Evolutionary conservation across 2,113 vertebrate genomes (phyloP), one percentile per base, ranked within the genome.

Genomic region (Opisthocomus hoazin): DNA sequence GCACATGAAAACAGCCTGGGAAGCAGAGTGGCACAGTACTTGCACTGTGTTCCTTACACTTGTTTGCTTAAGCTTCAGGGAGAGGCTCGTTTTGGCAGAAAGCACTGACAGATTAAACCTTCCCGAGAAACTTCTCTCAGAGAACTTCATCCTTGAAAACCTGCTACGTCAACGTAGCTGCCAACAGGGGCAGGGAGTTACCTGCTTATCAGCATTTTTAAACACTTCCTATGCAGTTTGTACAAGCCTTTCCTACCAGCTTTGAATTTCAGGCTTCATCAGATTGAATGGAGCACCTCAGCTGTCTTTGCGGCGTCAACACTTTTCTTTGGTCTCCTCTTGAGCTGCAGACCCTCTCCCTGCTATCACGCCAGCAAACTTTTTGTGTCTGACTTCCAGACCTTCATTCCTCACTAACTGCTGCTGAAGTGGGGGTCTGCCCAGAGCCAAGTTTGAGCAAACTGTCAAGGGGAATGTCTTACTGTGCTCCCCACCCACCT

Each of bases 221-320:
- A 95, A 71, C 46, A 69, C 77, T 89, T 93, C 24, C 56, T 53
- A 2, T 71, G 86, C 65, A 90, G 60, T 94, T 97, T 82, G 27
- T 11, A 70, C 36, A 21, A 81, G 43, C 43, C 51, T 84, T 80
- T 63, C 60, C 22, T 14, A 57, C 22, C 36, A 79, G 73, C 76
- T 93, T 91, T 81, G 80, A 84, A 87, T 92, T 95, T 96, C 94
- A 96, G 54, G 73, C 80, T 90, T 89, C 90, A 71, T 84, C 43
- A 75, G 83, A 45, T 82, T 93, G 75, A 89, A 96, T 46, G 48
- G 83, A 81, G 65, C 60, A 60, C 16, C 0, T 0, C 6, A 4
- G 36, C 45, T 41, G 36, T 45, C 73, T 94, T 78, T 71, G 48
- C 75, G 41, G 73, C 24, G 36, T 84, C 73, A 45, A 78, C 69